Conservation (phyloP, 2,797 vertebrate species). For the Merluccius polli region DNA sequence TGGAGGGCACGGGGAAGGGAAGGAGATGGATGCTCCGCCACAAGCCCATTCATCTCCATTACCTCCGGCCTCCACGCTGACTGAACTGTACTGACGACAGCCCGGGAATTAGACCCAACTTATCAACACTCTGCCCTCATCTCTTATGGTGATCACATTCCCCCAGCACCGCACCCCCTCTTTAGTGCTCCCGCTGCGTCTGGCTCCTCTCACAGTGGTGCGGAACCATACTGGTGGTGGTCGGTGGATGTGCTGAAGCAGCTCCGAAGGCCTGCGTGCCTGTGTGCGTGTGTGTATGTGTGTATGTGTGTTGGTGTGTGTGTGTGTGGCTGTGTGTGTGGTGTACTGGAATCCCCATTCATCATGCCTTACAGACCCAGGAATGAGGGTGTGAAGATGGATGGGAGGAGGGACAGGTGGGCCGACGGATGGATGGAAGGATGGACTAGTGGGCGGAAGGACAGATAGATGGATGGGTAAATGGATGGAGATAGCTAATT, state of each 20-base stretch:
- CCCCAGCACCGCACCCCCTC: slow-evolving; percentile 10
- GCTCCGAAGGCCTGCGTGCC: neutral
- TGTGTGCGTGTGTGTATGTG: neutral
- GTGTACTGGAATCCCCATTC: neutral
- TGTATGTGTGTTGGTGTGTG: neutral
- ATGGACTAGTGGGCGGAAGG: neutral
- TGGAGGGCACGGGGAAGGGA: slow-evolving; percentile 39
- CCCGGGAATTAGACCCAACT: slow-evolving; percentile 44
- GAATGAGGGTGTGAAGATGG: neutral
- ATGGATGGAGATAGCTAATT: neutral
- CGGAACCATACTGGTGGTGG: neutral
- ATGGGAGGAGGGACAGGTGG: neutral
- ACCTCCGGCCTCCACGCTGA: slow-evolving; percentile 53
- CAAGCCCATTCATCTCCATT: slow-evolving; percentile 57
- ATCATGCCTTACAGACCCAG: neutral
- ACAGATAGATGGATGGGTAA: neutral
- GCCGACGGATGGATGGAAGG: neutral
- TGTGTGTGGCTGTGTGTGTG: neutral
- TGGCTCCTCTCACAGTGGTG: neutral
- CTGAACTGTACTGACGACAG: slow-evolving; percentile 58
- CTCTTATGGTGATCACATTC: slow-evolving; percentile 40
- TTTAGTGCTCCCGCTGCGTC: neutral
- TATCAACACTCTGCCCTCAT: slow-evolving; percentile 47
- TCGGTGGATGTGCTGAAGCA: neutral
- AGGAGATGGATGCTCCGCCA: slow-evolving; percentile 53